Evolutionary conservation across 2,888 invertebrate species (phyloP).

Genomic region (Melanotus villosus): DNA sequence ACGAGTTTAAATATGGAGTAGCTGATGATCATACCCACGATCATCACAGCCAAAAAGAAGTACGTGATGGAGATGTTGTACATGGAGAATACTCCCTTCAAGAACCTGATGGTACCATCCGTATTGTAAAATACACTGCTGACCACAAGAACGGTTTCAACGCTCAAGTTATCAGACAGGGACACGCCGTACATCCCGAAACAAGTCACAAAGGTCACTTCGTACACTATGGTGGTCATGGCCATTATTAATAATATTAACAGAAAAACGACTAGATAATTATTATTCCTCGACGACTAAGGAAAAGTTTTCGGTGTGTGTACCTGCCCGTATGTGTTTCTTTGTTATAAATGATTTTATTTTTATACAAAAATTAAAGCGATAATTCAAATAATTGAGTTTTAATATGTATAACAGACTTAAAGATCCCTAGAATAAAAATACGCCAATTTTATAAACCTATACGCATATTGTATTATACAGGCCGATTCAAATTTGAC

Average conservation of each 20-base stretch:
- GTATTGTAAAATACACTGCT: constrained; percentile 71
- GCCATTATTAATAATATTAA: constrained; percentile 38
- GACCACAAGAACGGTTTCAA: constrained; percentile 69
- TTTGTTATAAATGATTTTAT: too few relatives aligned
- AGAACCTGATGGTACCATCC: constrained; percentile 70
- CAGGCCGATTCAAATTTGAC: too few relatives aligned
- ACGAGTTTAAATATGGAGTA: constrained; percentile 73
- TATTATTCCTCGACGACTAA: too few relatives aligned
- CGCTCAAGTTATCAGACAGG: constrained; percentile 48
- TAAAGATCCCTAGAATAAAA: too few relatives aligned
- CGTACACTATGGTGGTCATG: background rate
- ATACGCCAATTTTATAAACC: too few relatives aligned
- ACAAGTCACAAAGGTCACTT: constrained; percentile 38
- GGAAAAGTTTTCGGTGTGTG: too few relatives aligned
- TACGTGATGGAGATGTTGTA: constrained; percentile 70
- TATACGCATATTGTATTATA: too few relatives aligned
- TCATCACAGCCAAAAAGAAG: constrained; percentile 72
- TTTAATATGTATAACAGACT: too few relatives aligned
- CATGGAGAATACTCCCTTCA: constrained; percentile 70
- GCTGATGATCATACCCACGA: constrained; percentile 73
- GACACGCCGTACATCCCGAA: constrained; percentile 52
- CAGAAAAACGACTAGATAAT: too few relatives aligned
- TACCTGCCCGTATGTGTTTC: too few relatives aligned
- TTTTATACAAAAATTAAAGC: too few relatives aligned
- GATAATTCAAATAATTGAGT: too few relatives aligned